Percentiles rank a stretch among this genome's conserved stretches.
Conservation (phyloP, 2,113 vertebrate species). For the Dasypus novemcinctus region DNA sequence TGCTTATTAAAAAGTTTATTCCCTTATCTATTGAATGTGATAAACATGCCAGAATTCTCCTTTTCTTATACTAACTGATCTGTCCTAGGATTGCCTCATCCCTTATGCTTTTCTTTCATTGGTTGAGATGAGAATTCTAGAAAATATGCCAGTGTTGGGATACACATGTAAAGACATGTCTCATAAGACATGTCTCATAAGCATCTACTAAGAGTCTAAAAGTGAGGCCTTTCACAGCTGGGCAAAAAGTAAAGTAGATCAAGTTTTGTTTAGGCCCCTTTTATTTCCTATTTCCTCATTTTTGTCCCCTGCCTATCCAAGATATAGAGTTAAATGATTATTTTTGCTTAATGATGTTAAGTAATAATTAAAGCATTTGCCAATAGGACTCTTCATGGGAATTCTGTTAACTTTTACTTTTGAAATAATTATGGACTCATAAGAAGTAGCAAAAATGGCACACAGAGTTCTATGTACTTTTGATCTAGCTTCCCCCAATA, state of each 20-base stretch:
- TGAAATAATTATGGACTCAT: background rate
- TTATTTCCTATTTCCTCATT: background rate
- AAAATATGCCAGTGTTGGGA: background rate
- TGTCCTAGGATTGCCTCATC: background rate
- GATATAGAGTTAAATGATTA: background rate
- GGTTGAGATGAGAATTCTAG: background rate
- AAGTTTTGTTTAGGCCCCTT: background rate
- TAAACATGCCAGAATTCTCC: background rate
- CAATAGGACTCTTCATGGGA: background rate
- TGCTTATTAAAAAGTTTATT: background rate
- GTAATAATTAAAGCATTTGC: background rate
- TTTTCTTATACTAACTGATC: background rate
- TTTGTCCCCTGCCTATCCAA: background rate
- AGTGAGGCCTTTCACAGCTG: background rate
- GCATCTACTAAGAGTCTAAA: background rate
- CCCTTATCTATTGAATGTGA: background rate
- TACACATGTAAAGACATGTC: background rate
- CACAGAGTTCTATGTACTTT: background rate
- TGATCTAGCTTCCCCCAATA: background rate
- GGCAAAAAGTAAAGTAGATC: background rate
- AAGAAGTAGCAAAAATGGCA: background rate
- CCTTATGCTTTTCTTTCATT: background rate
- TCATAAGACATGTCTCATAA: background rate
- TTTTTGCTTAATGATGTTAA: slow-evolving; percentile 35
- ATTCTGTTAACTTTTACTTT: background rate